Base-by-base conservation (phyloP, 2,888 invertebrate genomes). In the Gymnoscelis rufifasciata region DNA sequence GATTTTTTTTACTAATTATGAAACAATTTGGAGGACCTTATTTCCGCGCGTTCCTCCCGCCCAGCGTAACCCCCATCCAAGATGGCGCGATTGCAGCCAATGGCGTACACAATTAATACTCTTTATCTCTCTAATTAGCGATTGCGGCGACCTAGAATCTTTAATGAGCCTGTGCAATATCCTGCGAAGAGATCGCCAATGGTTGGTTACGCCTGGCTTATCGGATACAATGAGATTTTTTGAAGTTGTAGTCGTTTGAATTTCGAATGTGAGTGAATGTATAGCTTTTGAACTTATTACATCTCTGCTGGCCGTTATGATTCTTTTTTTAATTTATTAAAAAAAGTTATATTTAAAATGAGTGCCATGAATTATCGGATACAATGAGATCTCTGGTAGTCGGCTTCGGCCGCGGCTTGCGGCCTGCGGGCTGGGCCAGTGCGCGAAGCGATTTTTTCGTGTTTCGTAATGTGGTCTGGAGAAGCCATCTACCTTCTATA, bases 141-240 rank as follows among this genome's bases (percentile, higher is more conserved):
- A 84, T 86, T 84, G 84, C 83, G 78, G 68, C 78, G 84, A 82
- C 86, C 87, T 87, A 87, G 87, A 86, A 87, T 86, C 78, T 78
- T 72, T 83, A 87, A 86, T 84, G 84, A 86, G 87, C 57, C 77
- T 83, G 80, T 56, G 86, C 72, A 84, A 86, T 83, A 84, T 84
- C 83, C 86, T 82, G 67, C 72, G 84, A 86, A 83, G 66, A 66
- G 59, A 59, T 48, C 58, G 33, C 43, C 46, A 48, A 47, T 57
- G 50, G 64, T 58, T 57, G 50, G 64, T 58, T 59, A 62, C 64
- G 62, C 54, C 47, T 51, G 46, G 51, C 43, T 56, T 48, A 50
- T 30, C 47, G 5, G 11, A 12, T 8, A 53, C 48, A 52, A 52
- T 52, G 56, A 43, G 45, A 46, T 47, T 47, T 53, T 40, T 40